A percentile compares a stretch with the other conserved stretches of the same genome.
Conservation (phyloP, 2,888 invertebrate genomes). For the Eupeodes latifasciatus region DNA sequence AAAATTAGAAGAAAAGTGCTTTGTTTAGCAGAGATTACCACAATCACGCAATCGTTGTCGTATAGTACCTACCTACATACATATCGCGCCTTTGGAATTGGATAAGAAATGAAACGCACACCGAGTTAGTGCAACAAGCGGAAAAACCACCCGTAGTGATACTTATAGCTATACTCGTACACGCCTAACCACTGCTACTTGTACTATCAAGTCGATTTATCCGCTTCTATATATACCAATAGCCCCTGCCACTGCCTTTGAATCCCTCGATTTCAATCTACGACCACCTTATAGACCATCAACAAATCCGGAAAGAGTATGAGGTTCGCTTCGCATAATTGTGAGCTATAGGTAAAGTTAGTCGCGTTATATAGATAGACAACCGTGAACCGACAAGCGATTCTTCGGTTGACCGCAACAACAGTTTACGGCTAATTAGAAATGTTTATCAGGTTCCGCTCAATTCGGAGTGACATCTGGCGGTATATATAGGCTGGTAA, state of each 20-base stretch:
- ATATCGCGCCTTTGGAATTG: slow-evolving; percentile 45
- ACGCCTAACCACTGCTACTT: slow-evolving; percentile 32
- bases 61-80: too few species aligned
- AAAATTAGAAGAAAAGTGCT: slow-evolving; percentile 52
- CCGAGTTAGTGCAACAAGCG: slow-evolving; percentile 65
- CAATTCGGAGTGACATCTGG: slow-evolving; percentile 45
- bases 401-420: slow-evolving; percentile 68
- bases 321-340: slow-evolving; percentile 22
- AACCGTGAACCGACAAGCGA: slow-evolving; percentile 39
- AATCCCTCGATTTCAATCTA: background rate
- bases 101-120: slow-evolving; percentile 49
- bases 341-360: slow-evolving; percentile 4
- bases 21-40: slow-evolving; percentile 74
- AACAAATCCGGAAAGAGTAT: slow-evolving; percentile 16
- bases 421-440: slow-evolving; percentile 73
- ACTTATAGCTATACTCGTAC: slow-evolving; percentile 6
- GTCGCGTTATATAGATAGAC: slow-evolving; percentile 10
- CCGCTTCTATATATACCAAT: slow-evolving; percentile 35
- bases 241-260: background rate
- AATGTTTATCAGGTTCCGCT: slow-evolving; percentile 54
- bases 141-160: slow-evolving; percentile 59
- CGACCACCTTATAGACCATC: background rate
- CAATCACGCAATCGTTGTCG: slow-evolving; percentile 70
- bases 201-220: slow-evolving; percentile 37
- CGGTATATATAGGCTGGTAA: slow-evolving; percentile 1